Evolutionary conservation across 2,888 invertebrate genomes (phyloP), one percentile per base, ranked within the genome.

Genomic region (Harpagoxenus sublaevis): DNA sequence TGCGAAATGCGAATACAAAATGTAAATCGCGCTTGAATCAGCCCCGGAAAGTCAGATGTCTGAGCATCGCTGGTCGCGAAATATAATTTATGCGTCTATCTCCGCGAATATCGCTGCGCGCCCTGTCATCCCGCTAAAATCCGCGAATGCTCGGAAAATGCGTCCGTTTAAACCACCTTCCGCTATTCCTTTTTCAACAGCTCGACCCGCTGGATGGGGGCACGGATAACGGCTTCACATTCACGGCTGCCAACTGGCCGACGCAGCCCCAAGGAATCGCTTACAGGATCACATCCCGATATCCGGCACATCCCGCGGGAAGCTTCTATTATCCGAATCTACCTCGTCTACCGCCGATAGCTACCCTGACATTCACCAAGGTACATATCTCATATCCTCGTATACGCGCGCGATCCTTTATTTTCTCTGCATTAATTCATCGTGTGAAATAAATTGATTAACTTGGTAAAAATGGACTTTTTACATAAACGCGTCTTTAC

Each of bases 241-340:
- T 99, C 95, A 99, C 99, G 28, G 98, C 99, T n/a, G 98, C 98
- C 73, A 98, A 98, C 96, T 99, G 99, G 99, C 98, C 98, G 77
- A 98, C 98, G 31, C 97, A 98, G 73, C 99, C 99, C 2, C 98
- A 97, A 94, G 98, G 98, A 89, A 97, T 97, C 89, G 98, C 98
- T 90, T 98, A 98, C 95, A 97, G 97, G 92, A 98, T 99, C 95
- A 98, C 98, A 51, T 97, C 98, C 68, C 97, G 97, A 89, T 98
- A 97, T 95, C 99, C 99, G 12, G 97, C 97, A 84, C 99, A 99
- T 96, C 98, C 98, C 31, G 99, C 99, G 18, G 98, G 98, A 85
- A 98, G 99, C 77, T 99, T 99, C 96, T 98, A 98, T 96, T 99
- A 99, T 95, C 98, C 98, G 18, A 98, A 98, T 94, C 96, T 97